phyloP scores from a whole-genome alignment of 2,888 invertebrate genomes.

The Deilephila porcellus region DNA sequence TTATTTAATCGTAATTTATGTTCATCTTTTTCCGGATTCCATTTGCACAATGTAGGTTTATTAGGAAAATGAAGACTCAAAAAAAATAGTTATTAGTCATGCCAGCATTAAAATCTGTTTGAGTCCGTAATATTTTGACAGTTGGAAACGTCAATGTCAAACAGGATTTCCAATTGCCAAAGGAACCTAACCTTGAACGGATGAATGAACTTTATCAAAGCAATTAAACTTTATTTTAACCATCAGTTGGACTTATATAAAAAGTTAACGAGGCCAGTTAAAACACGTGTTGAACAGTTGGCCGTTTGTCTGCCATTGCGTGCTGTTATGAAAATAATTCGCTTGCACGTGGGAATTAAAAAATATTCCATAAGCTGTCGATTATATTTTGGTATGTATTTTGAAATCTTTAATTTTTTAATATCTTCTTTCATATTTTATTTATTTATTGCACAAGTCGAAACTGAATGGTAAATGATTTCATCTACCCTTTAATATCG shows the following conservation, averaged over 20 bases:
- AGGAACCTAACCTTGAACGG: slow-evolving; percentile 18
- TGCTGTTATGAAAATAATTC: slow-evolving; percentile 19
- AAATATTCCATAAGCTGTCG: not conserved
- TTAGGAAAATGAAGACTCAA: too few relatives aligned
- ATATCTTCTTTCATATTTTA: too few relatives aligned
- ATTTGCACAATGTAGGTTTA: not conserved
- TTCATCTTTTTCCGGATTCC: not conserved
- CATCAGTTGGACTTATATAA: slow-evolving; percentile 22
- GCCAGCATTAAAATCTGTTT: too few relatives aligned
- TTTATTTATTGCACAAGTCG: too few relatives aligned
- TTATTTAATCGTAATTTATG: slow-evolving; percentile 3
- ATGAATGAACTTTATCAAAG: slow-evolving; percentile 24
- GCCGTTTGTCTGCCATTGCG: slow-evolving; percentile 15
- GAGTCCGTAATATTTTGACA: too few relatives aligned
- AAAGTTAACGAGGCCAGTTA: slow-evolving; percentile 6
- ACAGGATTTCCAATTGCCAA: not conserved
- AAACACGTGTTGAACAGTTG: slow-evolving; percentile 27
- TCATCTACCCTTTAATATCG: too few relatives aligned
- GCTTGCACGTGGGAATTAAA: slow-evolving; percentile 17
- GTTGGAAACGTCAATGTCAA: too few relatives aligned
- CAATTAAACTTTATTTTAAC: slow-evolving; percentile 18
- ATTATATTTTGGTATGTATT: too few relatives aligned
- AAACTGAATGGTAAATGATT: too few relatives aligned
- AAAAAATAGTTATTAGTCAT: too few relatives aligned
- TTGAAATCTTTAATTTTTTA: not conserved